Conservation (phyloP, 2,888 invertebrate species). For the Danaus chrysippus region DNA sequence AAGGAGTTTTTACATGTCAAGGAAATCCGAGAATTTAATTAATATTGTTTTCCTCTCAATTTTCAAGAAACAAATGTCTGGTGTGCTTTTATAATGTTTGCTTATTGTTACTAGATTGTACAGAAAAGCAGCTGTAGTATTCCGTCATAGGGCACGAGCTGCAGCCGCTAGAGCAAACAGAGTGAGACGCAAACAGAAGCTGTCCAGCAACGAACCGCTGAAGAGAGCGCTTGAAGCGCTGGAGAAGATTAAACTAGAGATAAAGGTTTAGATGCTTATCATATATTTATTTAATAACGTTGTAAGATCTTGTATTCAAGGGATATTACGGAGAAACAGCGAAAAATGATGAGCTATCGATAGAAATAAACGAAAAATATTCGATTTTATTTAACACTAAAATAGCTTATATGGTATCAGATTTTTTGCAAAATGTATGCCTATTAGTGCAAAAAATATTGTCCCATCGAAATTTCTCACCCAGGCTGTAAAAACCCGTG, state of each 20-base stretch:
- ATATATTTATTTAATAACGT: not conserved
- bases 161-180: slow-evolving; percentile 49
- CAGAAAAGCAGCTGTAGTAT: slow-evolving; percentile 68
- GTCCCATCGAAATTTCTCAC: not conserved
- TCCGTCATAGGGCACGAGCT: slow-evolving; percentile 58
- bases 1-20: no score
- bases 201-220: slow-evolving; percentile 45
- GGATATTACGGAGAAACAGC: not conserved
- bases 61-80: no score
- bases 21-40: no score
- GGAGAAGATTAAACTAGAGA: slow-evolving; percentile 62
- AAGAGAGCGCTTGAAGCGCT: slow-evolving; percentile 56
- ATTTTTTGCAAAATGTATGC: not conserved
- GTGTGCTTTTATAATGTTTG: not conserved
- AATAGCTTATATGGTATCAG: no score
- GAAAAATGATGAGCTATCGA: not conserved
- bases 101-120: slow-evolving; percentile 45
- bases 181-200: slow-evolving; percentile 42
- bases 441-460: not conserved
- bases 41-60: no score
- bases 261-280: slow-evolving; percentile 49
- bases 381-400: no score
- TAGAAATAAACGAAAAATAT: no score
- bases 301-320: not conserved
- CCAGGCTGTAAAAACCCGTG: slow-evolving; percentile 71